Evolutionary conservation across 1,140 invertebrate species (phyloP).

Genomic region (Formica exsecta): DNA sequence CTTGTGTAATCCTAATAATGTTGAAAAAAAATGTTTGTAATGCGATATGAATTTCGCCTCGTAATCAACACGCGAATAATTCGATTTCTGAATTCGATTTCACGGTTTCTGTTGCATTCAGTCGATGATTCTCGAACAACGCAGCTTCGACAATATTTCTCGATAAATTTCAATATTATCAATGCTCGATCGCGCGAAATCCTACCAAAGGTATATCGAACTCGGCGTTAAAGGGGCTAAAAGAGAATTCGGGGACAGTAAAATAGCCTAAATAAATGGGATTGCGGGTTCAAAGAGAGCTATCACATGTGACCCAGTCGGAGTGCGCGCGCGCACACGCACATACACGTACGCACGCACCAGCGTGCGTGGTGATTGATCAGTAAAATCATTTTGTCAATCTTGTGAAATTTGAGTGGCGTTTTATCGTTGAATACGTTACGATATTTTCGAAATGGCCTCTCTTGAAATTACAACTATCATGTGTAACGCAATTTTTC

Average conservation of each 20-base stretch:
- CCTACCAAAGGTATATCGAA: conserved; percentile 29
- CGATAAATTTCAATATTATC: conserved; percentile 41
- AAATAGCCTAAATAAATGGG: conserved; percentile 55
- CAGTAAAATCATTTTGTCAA: conserved; percentile 44
- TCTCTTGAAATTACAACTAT: conserved; percentile 7
- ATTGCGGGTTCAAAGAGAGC: conserved; percentile 38
- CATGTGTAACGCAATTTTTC: conserved; percentile 16
- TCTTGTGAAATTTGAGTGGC: conserved; percentile 20
- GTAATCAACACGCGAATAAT: neutral
- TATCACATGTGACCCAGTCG: conserved; percentile 13
- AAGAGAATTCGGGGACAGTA: conserved; percentile 1
- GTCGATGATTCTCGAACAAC: conserved; percentile 4
- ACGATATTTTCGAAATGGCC: conserved; percentile 27
- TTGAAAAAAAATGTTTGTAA: neutral
- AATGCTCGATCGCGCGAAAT: conserved; percentile 39
- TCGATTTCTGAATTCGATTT: neutral
- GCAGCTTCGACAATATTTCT: neutral
- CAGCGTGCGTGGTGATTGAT: conserved; percentile 1
- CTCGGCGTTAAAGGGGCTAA: conserved; percentile 29
- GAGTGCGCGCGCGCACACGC: conserved; percentile 3
- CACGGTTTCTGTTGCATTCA: neutral
- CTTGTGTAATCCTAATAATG: neutral
- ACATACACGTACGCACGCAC: neutral
- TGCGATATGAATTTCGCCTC: neutral
- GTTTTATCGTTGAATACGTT: conserved; percentile 17